Evolutionary conservation across 1,140 invertebrate species (phyloP).

Genomic region (Andricus grossulariae): DNA sequence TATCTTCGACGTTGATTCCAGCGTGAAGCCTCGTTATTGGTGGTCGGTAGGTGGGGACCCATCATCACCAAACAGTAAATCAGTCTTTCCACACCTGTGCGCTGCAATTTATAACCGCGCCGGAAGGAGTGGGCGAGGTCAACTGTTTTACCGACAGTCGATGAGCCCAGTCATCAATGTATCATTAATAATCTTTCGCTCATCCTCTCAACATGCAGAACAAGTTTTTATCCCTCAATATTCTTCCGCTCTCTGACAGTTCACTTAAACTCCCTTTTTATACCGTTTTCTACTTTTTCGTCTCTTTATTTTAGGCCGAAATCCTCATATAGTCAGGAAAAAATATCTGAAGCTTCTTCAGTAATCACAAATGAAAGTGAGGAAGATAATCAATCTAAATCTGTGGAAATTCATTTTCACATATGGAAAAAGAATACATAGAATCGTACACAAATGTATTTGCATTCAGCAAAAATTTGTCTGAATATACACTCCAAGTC

Average conservation of each 20-base stretch:
- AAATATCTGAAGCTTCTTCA: too few relatives aligned
- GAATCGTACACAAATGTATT: too few relatives aligned
- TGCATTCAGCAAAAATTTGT: too few relatives aligned
- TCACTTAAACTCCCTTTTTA: too few relatives aligned
- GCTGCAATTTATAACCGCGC: conserved; percentile 53
- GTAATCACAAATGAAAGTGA: too few relatives aligned
- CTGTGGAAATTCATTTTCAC: too few relatives aligned
- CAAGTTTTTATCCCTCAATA: background rate
- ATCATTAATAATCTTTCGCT: conserved; percentile 51
- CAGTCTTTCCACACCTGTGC: conserved; percentile 54
- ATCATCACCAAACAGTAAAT: conserved; percentile 39
- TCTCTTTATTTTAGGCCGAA: background rate
- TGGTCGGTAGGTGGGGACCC: conserved; percentile 13
- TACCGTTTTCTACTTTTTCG: too few relatives aligned
- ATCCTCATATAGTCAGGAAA: too few relatives aligned
- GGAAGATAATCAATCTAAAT: too few relatives aligned
- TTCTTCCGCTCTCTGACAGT: background rate
- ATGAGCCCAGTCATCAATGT: conserved; percentile 48
- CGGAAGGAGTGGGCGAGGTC: conserved; percentile 49
- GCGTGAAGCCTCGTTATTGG: conserved; percentile 8
- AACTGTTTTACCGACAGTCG: conserved; percentile 37
- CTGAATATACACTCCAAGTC: too few relatives aligned
- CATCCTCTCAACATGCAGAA: background rate
- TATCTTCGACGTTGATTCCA: conserved; percentile 13
- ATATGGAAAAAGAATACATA: too few relatives aligned